Percentiles rank a stretch among this genome's conserved stretches.
These are phyloP conservation scores for Salvelinus alpinus DNA, from an alignment of 2,113 vertebrate genomes.

Conservation along the genomic window DNA sequence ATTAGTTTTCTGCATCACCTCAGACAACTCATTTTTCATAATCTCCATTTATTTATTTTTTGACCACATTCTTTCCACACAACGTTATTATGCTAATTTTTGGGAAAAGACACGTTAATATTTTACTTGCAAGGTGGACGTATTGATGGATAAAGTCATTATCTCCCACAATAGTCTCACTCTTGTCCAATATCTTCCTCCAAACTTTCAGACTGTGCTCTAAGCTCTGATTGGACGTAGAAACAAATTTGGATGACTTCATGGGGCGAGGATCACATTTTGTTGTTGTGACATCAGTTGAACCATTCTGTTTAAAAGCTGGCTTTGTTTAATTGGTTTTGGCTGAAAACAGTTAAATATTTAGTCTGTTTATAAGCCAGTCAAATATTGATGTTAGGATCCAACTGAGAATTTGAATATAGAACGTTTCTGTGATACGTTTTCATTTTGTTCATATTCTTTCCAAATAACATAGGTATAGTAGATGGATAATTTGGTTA, in stretches of 20 bases:
- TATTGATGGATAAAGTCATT: constrained; percentile 14
- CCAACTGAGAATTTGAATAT: too few species aligned
- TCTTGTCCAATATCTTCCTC: constrained; percentile 32
- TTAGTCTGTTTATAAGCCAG: constrained; percentile 8
- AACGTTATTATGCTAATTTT: too few species aligned
- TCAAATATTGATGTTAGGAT: constrained; percentile 11
- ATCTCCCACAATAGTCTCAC: constrained; percentile 34
- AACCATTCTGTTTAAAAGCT: not conserved
- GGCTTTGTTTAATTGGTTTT: not conserved
- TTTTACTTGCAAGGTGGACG: too few species aligned
- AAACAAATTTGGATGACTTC: constrained; percentile 16
- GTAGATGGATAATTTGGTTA: too few species aligned
- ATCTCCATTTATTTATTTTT: too few species aligned
- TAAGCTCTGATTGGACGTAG: constrained; percentile 18
- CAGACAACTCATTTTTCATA: too few species aligned
- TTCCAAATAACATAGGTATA: too few species aligned
- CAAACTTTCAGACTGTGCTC: constrained; percentile 55
- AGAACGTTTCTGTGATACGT: too few species aligned
- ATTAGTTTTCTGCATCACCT: too few species aligned
- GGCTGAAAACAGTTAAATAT: constrained; percentile 2
- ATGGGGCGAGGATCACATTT: not conserved
- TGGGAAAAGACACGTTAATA: too few species aligned
- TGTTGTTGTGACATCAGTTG: constrained; percentile 4
- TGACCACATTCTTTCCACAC: too few species aligned
- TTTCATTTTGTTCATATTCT: too few species aligned